phyloP scores from a whole-genome alignment of 2,797 vertebrate species.

The Megaceryle alcyon region DNA sequence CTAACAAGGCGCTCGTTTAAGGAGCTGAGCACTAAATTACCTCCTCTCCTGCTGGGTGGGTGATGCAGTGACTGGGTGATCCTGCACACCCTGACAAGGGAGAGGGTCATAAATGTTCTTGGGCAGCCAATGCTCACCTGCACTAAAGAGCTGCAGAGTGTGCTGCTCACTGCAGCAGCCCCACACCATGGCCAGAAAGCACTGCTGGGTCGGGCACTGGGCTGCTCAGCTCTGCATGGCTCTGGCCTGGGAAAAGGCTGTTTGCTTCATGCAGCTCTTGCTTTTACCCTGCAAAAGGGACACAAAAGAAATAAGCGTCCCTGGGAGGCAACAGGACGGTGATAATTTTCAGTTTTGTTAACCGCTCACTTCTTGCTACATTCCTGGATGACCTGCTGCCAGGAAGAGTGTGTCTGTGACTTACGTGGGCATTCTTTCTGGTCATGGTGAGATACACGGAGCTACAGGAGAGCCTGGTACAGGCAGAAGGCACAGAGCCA shows the following conservation, averaged over 20 bases:
- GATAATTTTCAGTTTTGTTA: background rate
- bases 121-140: background rate
- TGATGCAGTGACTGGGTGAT: fast-evolving
- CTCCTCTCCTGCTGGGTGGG: background rate
- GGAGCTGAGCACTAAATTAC: background rate
- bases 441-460: background rate
- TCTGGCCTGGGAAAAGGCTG: background rate
- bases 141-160: fast-evolving
- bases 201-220: fast-evolving
- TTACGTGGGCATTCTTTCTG: background rate
- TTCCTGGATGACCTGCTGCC: background rate
- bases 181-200: fast-evolving
- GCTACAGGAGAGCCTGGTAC: background rate
- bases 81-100: background rate
- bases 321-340: background rate
- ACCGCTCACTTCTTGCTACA: background rate
- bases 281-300: background rate
- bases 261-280: background rate
- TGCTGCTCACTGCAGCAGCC: fast-evolving
- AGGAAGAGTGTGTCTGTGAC: fast-evolving
- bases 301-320: background rate
- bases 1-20: background rate
- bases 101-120: fast-evolving
- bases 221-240: background rate
- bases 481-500: background rate